A percentile compares a stretch with the other conserved stretches of the same genome.
phyloP scores from a whole-genome alignment of 2,888 invertebrate genomes.

The Gasteruption jaculator region DNA sequence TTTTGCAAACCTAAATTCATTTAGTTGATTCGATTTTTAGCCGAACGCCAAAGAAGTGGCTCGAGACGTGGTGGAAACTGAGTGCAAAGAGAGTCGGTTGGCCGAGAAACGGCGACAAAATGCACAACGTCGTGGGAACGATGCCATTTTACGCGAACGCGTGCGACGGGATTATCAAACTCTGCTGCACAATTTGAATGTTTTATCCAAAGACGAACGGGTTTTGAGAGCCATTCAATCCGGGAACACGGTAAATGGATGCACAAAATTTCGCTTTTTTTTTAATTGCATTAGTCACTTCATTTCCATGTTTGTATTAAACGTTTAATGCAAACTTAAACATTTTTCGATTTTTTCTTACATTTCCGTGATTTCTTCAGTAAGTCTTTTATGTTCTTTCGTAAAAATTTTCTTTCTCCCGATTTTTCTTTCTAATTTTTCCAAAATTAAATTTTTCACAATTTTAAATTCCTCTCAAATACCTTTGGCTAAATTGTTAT shows the following conservation, averaged over 20 bases:
- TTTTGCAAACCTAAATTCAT: background rate
- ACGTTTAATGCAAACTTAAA: too few relatives aligned
- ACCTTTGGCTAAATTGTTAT: too few relatives aligned
- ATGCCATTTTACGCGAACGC: slow-evolving; percentile 42
- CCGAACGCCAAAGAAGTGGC: slow-evolving; percentile 43
- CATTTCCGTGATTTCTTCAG: too few relatives aligned
- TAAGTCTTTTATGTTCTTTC: slow-evolving; percentile 3
- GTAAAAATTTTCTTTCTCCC: too few relatives aligned
- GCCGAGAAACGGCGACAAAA: slow-evolving; percentile 29
- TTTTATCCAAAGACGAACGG: slow-evolving; percentile 36
- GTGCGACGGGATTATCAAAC: slow-evolving; percentile 41
- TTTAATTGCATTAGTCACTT: too few relatives aligned
- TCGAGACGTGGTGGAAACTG: slow-evolving; percentile 25
- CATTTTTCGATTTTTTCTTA: too few relatives aligned
- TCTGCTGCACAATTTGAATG: slow-evolving; percentile 37
- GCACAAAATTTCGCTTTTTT: too few relatives aligned
- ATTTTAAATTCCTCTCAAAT: too few relatives aligned
- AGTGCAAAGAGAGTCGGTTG: slow-evolving; percentile 24
- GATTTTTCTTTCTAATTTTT: too few relatives aligned
- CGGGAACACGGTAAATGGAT: too few relatives aligned
- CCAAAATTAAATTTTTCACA: slow-evolving; percentile 3
- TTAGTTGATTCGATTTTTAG: slow-evolving; percentile 26
- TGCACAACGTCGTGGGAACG: slow-evolving; percentile 36
- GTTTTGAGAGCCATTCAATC: slow-evolving; percentile 37
- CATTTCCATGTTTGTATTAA: too few relatives aligned